Evolutionary conservation across 1,140 invertebrate species (phyloP), one percentile per base, ranked within the genome.

Genomic region (Temnothorax nylanderi): DNA sequence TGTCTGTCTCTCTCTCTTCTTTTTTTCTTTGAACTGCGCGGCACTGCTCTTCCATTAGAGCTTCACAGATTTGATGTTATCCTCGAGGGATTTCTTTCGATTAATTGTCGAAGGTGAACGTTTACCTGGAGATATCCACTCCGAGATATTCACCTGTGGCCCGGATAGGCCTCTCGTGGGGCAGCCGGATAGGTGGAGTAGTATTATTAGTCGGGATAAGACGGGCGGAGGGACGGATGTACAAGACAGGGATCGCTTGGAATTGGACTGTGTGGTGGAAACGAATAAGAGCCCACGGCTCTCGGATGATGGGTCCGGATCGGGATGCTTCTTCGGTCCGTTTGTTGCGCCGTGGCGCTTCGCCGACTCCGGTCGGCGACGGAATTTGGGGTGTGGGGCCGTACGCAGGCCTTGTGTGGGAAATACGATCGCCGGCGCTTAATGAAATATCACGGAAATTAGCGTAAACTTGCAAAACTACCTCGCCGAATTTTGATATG

Each of bases 331-430:
- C 62, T 81, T 87, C 69, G 56, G 51, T 56, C 77, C 34, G 67
- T 85, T 85, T 51, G 54, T 34, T 60, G 51, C 80, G 32, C 80
- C 51, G 18, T 74, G 78, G 67, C 86, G 72, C 74, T 78, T 75
- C 64, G 65, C 71, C 86, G 86, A 69, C 21, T 32, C 41, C 71
- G 62, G 62, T 82, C 64, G 26, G 60, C 56, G 37, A 18, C 58
- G 86, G 72, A 87, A 85, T 85, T 85, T n/a, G n/a, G 78, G 71
- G 84, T 85, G 80, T 74, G 47, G 32, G n/a, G 34, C 16, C 34
- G 37, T 51, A 41, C 6, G 26, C 41, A 16, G 47, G n/a, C 16
- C 37, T 60, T 41, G 51, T 71, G 51, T 82, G 77, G 69, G 81
- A 87, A 84, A 87, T 47, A 86, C 60, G 81, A 85, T 69, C 37